Conservation (phyloP, 92 coral and sea anemone species). For the Desmophyllum pertusum region DNA sequence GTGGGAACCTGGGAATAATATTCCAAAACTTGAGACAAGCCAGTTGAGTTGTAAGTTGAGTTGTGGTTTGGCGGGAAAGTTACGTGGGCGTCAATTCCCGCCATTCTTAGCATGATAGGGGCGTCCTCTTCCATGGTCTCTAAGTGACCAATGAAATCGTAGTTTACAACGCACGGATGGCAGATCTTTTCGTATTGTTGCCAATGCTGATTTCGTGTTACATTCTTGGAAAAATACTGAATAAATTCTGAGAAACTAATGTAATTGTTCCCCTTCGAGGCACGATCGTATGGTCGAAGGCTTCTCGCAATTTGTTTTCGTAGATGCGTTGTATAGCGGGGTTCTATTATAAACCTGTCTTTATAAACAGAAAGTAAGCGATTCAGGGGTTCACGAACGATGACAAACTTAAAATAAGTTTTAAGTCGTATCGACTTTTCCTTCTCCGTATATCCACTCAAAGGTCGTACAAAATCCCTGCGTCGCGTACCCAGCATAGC, state of each 20-base stretch:
- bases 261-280: not conserved
- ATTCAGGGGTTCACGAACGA: not conserved
- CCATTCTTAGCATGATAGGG: not conserved
- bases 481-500: too few relatives aligned
- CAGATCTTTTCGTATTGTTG: constrained; percentile 6
- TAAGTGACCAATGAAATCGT: too few relatives aligned
- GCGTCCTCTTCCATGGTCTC: constrained; percentile 12
- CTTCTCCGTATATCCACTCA: not conserved
- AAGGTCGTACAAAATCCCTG: not conserved
- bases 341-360: not conserved
- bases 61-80: constrained; percentile 5
- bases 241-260: not conserved
- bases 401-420: not conserved
- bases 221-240: not conserved
- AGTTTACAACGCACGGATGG: too few relatives aligned
- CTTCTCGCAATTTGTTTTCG: not conserved
- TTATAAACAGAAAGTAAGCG: not conserved
- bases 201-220: not conserved
- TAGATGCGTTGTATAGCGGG: not conserved
- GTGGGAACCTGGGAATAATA: too few relatives aligned
- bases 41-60: too few relatives aligned
- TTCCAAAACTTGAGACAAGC: too few relatives aligned
- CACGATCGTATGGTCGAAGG: not conserved
- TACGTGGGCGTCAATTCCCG: constrained; percentile 14
- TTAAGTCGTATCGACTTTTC: not conserved